Conservation (phyloP, 2,888 invertebrate genomes). For the Tiphia femorata region DNA sequence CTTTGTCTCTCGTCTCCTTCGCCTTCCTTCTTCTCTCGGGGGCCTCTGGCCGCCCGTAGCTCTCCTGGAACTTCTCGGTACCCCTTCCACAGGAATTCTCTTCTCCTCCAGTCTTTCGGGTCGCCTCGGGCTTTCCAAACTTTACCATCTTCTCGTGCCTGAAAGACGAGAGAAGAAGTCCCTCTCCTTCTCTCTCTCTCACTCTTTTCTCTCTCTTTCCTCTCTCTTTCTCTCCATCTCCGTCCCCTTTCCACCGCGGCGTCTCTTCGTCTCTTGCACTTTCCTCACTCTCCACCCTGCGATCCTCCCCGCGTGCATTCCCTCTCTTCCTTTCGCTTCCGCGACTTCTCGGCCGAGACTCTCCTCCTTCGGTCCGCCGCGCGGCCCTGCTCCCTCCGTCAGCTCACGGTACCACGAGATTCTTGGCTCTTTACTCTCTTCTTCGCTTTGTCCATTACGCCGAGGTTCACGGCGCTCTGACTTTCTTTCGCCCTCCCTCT, state of each 20-base stretch:
- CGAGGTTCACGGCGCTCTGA: background rate
- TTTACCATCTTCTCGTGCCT: slow-evolving; percentile 51
- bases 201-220: background rate
- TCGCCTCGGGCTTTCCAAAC: slow-evolving; percentile 54
- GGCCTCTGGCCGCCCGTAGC: slow-evolving; percentile 37
- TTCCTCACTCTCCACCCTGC: background rate
- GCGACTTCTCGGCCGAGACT: background rate
- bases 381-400: background rate
- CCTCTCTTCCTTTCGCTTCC: background rate
- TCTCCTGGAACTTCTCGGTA: slow-evolving; percentile 38
- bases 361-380: background rate
- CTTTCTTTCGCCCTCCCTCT: background rate
- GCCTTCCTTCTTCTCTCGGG: slow-evolving; percentile 6
- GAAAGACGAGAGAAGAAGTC: slow-evolving; percentile 35
- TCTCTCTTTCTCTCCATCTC: slow-evolving; percentile 12
- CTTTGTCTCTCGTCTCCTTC: slow-evolving; percentile 27
- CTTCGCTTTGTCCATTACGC: slow-evolving; percentile 8
- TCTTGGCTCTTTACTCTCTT: background rate
- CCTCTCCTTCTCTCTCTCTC: slow-evolving; percentile 9
- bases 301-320: slow-evolving; percentile 6
- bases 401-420: background rate
- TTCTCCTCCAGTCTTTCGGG: slow-evolving; percentile 35
- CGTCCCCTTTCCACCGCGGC: too few relatives aligned
- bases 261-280: too few relatives aligned
- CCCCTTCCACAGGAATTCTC: slow-evolving; percentile 40